Base-by-base conservation (phyloP, 2,888 invertebrate species). In the Caenorhabditis parvicauda region DNA sequence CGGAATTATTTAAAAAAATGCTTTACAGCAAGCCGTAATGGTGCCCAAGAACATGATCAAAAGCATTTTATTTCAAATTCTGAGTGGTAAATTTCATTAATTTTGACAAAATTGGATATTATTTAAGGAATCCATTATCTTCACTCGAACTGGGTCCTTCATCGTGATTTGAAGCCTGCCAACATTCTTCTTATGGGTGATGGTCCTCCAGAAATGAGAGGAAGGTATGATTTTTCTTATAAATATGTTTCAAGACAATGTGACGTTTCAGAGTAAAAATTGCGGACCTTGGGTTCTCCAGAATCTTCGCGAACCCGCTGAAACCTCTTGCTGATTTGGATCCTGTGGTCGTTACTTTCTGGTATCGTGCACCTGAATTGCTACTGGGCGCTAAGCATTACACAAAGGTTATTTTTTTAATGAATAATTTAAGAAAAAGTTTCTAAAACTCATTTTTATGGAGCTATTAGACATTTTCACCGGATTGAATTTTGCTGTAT, bases 181-280 rank as follows among this genome's bases (percentile, higher is more conserved):
- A 98, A 99, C 83, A 98, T 98, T 81, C 85, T 98, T 63, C 95
- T 98, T 22, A 98, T 98, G 95, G 98, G 96, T 7, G 96, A 98
- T 85, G 96, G 95, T 0, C 89, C 89, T 28, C 74, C 70, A 2
- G 62, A 65, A 28, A 95, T 98, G 83, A 85, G 96, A 72, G 98
- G 98, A 1, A 85, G 95, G 68, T 65, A 12, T 17, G 59, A 25
- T 37, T 21, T 27, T 2, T 25, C 7, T 22, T 45, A 22, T 35
- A 43, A 50, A 19, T 42, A 12, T 7, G 4, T 24, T 12, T 27
- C 17, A 37, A 28, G 28, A 38, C 19, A 3, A 14, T 9, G 27
- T 38, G 46, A 35, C 37, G 19, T 48, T 54, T 43, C 24, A 70
- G 76, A 44, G 80, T 81, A 21, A 81, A 81, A 57, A 81, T 81